A percentile compares a stretch with the other conserved stretches of the same genome.
Evolutionary conservation across 2,888 invertebrate species (phyloP).

Genomic region (Mesorhabditis belari): DNA sequence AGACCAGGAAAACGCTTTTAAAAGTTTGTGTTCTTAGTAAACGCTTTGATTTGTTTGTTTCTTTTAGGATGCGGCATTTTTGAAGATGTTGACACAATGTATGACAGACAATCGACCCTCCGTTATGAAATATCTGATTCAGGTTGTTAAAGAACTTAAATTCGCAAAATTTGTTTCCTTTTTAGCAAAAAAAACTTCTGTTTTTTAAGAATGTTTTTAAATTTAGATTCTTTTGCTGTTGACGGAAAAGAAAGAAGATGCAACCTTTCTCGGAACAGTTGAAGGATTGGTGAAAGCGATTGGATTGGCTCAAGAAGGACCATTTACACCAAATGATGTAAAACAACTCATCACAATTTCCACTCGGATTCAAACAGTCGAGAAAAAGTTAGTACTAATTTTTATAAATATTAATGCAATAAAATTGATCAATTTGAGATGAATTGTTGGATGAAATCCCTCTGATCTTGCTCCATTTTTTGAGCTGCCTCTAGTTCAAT

Average conservation of each 20-base stretch:
- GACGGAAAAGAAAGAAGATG: not conserved
- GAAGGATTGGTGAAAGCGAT: not conserved
- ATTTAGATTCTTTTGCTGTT: not conserved
- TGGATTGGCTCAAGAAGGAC: not conserved
- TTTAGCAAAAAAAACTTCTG: too few relatives aligned
- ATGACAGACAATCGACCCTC: not conserved
- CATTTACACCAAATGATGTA: not conserved
- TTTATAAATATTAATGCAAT: too few relatives aligned
- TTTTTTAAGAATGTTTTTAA: not conserved
- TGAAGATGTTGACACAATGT: not conserved
- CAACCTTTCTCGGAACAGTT: not conserved
- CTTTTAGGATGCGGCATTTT: not conserved
- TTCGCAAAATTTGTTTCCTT: too few relatives aligned
- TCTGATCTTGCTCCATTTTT: conserved; percentile 18
- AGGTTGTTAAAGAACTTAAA: too few relatives aligned
- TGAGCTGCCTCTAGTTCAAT: conserved; percentile 17
- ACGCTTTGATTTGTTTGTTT: too few relatives aligned
- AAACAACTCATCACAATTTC: not conserved
- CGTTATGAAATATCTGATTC: not conserved
- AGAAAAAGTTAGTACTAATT: too few relatives aligned
- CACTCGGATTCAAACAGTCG: not conserved
- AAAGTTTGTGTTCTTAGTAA: too few relatives aligned
- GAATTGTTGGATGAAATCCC: conserved; percentile 13
- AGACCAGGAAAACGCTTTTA: too few relatives aligned
- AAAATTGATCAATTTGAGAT: conserved; percentile 4